Conservation (phyloP, 2,888 invertebrate species). For the Meganola albula region DNA sequence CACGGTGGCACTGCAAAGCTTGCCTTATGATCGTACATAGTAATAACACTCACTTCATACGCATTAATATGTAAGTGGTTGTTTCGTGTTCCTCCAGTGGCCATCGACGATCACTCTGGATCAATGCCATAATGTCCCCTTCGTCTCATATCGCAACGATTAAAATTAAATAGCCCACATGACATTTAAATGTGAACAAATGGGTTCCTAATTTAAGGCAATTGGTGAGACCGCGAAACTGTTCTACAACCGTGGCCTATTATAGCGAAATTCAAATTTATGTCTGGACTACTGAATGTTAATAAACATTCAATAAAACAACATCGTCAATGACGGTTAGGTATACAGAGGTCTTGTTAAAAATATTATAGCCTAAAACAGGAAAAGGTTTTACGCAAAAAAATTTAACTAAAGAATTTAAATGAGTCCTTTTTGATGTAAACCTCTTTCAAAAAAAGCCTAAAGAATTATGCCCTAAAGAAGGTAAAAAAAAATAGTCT, state of each 20-base stretch:
- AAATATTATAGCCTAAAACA: too few relatives aligned
- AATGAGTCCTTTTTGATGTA: too few relatives aligned
- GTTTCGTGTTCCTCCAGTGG: constrained; percentile 27
- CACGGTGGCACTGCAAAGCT: neutral
- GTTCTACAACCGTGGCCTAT: constrained; percentile 33
- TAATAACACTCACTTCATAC: constrained; percentile 33
- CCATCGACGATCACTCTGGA: constrained; percentile 26
- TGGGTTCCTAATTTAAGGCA: constrained; percentile 63
- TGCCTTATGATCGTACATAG: constrained; percentile 11
- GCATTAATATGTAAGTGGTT: constrained; percentile 30
- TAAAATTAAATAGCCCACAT: constrained; percentile 36
- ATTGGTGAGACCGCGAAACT: constrained; percentile 50
- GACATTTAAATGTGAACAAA: constrained; percentile 56
- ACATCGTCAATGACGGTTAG: too few relatives aligned
- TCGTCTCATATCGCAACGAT: constrained; percentile 36
- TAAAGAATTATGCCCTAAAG: too few relatives aligned
- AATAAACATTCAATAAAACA: too few relatives aligned
- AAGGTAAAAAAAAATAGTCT: too few relatives aligned
- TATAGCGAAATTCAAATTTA: constrained; percentile 37
- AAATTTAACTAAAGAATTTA: too few relatives aligned
- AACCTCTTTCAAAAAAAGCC: too few relatives aligned
- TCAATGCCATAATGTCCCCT: constrained; percentile 25
- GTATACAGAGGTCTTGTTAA: too few relatives aligned
- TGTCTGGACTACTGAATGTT: too few relatives aligned
- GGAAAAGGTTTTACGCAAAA: too few relatives aligned